A percentile compares a stretch with the other conserved stretches of the same genome.
Evolutionary conservation across 2,113 vertebrate species (phyloP).

Genomic region (Polyodon spathula): DNA sequence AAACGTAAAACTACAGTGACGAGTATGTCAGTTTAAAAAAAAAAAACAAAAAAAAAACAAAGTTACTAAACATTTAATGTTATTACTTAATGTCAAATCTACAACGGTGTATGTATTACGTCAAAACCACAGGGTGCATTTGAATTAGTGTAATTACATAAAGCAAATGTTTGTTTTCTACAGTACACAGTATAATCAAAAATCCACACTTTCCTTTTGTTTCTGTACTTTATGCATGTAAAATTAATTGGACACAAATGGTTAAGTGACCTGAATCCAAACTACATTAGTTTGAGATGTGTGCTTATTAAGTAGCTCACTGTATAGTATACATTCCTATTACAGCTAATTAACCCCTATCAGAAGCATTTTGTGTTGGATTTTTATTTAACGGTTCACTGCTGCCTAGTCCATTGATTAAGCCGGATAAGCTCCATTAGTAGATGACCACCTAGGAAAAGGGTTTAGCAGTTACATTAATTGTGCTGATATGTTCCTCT

Average conservation of each 20-base stretch:
- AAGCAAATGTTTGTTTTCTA: no score
- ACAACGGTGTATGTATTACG: no score
- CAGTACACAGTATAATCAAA: no score
- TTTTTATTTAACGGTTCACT: constrained; percentile 91
- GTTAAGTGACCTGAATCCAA: constrained; percentile 63
- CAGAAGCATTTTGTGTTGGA: constrained; percentile 77
- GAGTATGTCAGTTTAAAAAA: no score
- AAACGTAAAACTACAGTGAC: no score
- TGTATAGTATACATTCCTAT: constrained; percentile 91
- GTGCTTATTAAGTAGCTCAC: constrained; percentile 73
- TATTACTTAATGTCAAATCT: no score
- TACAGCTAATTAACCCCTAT: constrained; percentile 98
- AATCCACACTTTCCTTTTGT: constrained; percentile 43
- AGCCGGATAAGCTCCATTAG: constrained; percentile 83
- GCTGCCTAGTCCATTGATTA: constrained; percentile 76
- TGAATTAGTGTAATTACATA: no score
- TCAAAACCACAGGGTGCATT: no score
- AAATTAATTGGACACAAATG: constrained; percentile 46
- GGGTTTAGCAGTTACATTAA: constrained; percentile 68
- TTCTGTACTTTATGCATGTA: constrained; percentile 30
- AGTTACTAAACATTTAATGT: no score
- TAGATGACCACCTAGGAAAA: constrained; percentile 76
- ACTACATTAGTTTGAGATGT: constrained; percentile 60
- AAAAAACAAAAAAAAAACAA: no score
- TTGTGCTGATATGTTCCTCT: constrained; percentile 55